Percentiles rank a stretch among this genome's conserved stretches.
Conservation (phyloP, 2,797 vertebrate genomes). For the Peromyscus eremicus region DNA sequence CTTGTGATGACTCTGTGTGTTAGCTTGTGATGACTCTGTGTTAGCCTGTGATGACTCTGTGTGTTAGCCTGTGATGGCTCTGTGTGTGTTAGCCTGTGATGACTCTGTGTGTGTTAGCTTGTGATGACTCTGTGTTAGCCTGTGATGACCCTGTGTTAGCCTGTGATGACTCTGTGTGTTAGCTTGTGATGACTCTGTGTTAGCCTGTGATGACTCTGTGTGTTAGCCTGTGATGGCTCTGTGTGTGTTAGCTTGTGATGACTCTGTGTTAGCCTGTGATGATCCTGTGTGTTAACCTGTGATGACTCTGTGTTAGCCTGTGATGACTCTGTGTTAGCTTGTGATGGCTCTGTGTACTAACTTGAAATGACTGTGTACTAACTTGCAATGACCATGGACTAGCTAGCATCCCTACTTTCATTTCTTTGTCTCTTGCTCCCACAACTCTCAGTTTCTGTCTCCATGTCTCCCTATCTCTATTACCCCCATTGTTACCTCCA, state of each 20-base stretch:
- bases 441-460: conserved; percentile 2
- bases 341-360: background rate
- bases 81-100: background rate
- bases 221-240: background rate
- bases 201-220: background rate
- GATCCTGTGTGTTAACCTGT: no score
- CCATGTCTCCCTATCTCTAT: background rate
- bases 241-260: background rate
- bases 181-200: background rate
- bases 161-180: background rate
- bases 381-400: background rate
- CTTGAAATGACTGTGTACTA: background rate
- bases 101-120: no score
- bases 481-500: background rate
- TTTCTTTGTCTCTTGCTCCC: background rate
- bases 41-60: no score
- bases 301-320: no score
- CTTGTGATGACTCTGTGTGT: no score
- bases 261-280: no score
- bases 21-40: no score
- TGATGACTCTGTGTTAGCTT: no score
- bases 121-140: background rate
- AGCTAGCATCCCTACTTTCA: background rate
- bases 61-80: background rate
- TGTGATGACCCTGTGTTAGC: background rate